phyloP scores from a whole-genome alignment of 2,113 vertebrate genomes.

The Pogona vitticeps region DNA sequence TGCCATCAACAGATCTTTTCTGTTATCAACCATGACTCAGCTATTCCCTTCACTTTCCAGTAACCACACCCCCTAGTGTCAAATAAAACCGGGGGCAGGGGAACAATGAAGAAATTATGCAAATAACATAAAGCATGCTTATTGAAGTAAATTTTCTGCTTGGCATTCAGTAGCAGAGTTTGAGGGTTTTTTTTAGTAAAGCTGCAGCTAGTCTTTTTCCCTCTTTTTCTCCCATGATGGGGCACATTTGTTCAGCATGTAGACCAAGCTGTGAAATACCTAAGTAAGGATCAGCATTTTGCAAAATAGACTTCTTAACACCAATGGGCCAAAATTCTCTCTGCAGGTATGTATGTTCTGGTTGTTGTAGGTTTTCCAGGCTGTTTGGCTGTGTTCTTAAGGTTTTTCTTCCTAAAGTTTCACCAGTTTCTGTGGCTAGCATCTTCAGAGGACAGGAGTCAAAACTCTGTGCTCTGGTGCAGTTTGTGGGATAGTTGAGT shows the following conservation, averaged over 20 bases:
- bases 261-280: constrained; percentile 1
- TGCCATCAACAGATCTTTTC: not conserved
- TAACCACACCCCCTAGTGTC: not conserved
- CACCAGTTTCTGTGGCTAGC: too few species aligned
- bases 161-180: not conserved
- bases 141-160: not conserved
- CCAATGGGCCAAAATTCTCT: not conserved
- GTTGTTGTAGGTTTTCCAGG: too few species aligned
- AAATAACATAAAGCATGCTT: not conserved
- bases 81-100: not conserved
- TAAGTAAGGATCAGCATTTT: constrained; percentile 2
- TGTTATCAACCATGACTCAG: not conserved
- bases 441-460: too few species aligned
- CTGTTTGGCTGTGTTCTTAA: too few species aligned
- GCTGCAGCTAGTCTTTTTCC: not conserved
- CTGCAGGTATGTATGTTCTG: not conserved
- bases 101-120: not conserved
- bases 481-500: too few species aligned
- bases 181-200: not conserved
- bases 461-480: too few species aligned
- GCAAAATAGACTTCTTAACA: not conserved
- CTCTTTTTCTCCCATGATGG: not conserved
- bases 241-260: not conserved
- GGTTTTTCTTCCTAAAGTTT: too few species aligned
- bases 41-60: not conserved